A percentile compares a stretch with the other conserved stretches of the same genome.
Evolutionary conservation across 2,888 invertebrate genomes (phyloP).

Genomic region (Leptopilina drosophilae): DNA sequence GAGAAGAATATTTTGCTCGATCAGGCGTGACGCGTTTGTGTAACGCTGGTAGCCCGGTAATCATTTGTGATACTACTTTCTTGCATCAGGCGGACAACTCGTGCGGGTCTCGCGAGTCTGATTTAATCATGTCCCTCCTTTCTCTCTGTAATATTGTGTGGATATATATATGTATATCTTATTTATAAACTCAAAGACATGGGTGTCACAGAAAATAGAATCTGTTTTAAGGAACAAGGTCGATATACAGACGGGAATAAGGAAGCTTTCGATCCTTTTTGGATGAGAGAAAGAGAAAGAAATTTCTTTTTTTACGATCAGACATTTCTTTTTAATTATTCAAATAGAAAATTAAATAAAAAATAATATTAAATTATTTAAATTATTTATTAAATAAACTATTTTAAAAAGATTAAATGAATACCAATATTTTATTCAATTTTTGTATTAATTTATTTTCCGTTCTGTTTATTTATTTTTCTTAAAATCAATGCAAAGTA

Average conservation of each 20-base stretch:
- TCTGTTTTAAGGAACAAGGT: slow-evolving; percentile 14
- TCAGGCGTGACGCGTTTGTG: slow-evolving; percentile 58
- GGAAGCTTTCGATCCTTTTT: slow-evolving; percentile 3
- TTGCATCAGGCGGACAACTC: slow-evolving; percentile 11
- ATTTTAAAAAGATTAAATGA: too few relatives aligned
- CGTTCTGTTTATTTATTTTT: too few relatives aligned
- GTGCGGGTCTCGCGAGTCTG: slow-evolving; percentile 33
- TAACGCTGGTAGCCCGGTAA: slow-evolving; percentile 57
- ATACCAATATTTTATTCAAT: too few relatives aligned
- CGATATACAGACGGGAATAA: neutral
- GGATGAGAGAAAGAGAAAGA: neutral
- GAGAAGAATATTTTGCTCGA: slow-evolving; percentile 53
- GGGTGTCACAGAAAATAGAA: slow-evolving; percentile 21
- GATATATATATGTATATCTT: neutral
- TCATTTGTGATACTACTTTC: slow-evolving; percentile 37
- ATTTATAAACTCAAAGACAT: slow-evolving; percentile 9
- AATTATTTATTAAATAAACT: too few relatives aligned
- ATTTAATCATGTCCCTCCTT: slow-evolving; percentile 33
- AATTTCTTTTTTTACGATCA: neutral
- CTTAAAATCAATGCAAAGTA: too few relatives aligned
- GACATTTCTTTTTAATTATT: too few relatives aligned
- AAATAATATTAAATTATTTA: too few relatives aligned
- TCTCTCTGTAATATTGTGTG: neutral
- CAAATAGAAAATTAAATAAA: too few relatives aligned
- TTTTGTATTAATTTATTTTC: too few relatives aligned